phyloP scores from a whole-genome alignment of 2,113 vertebrate genomes.

The Leuciscus idus region DNA sequence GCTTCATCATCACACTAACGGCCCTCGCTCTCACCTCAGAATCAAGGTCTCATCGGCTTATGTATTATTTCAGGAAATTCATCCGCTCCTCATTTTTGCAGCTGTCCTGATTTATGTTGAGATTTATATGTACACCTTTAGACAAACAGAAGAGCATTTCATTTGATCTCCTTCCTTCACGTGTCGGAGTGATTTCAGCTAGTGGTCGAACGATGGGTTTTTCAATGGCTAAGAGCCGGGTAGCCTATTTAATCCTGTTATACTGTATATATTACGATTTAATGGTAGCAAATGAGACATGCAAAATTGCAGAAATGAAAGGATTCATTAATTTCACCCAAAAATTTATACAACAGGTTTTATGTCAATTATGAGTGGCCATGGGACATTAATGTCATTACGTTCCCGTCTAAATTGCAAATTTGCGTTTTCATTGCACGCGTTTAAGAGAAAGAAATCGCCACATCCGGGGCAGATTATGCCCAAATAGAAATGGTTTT shows the following conservation, averaged over 20 bases:
- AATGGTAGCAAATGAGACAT: neutral
- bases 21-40: neutral
- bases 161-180: slow-evolving; percentile 17
- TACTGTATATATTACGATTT: neutral
- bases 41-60: neutral
- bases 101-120: neutral
- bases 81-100: slow-evolving; percentile 7
- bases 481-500: neutral
- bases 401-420: neutral
- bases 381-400: neutral
- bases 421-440: neutral
- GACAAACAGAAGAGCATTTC: neutral
- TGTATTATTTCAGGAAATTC: slow-evolving; percentile 7
- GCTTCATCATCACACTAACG: neutral
- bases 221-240: neutral
- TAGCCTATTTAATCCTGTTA: neutral
- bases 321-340: neutral
- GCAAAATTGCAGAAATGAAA: neutral
- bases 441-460: neutral
- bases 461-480: neutral
- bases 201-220: neutral
- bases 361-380: neutral
- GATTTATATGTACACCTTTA: neutral
- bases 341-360: neutral
- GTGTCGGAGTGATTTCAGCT: neutral